A percentile compares a stretch with the other conserved stretches of the same genome.
phyloP scores from a whole-genome alignment of 1,140 invertebrate genomes.

The Drosophila athabasca region DNA sequence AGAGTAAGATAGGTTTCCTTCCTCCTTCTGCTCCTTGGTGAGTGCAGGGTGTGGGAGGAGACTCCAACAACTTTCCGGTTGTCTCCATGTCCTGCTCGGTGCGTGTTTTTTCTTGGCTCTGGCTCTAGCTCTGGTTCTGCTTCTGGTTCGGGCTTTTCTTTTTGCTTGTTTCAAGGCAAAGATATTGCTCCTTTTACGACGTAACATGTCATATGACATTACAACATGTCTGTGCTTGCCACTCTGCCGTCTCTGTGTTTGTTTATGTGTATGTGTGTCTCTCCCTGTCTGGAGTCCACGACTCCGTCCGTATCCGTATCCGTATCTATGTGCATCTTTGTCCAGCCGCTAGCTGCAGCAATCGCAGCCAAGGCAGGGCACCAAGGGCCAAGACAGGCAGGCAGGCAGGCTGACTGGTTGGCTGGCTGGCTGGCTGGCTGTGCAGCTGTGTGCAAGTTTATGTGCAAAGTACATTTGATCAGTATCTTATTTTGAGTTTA shows the following conservation, averaged over 20 bases:
- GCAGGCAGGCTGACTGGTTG: neutral
- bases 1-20: conserved; percentile 1
- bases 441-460: conserved; percentile 76
- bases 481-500: conserved; percentile 83
- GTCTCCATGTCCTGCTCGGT: conserved; percentile 40
- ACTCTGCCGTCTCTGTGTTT: conserved; percentile 25
- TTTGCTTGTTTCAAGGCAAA: conserved; percentile 75
- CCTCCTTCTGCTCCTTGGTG: neutral
- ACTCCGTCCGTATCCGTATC: conserved; percentile 1
- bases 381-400: conserved; percentile 5
- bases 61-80: conserved; percentile 53
- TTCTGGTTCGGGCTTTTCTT: conserved; percentile 41
- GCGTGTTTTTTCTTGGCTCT: conserved; percentile 28
- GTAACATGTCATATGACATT: conserved; percentile 82
- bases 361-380: conserved; percentile 13
- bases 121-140: neutral
- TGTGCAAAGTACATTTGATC: conserved; percentile 82
- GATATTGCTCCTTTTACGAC: conserved; percentile 80
- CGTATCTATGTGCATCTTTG: conserved; percentile 48
- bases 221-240: conserved; percentile 68
- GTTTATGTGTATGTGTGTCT: conserved; percentile 7
- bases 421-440: neutral
- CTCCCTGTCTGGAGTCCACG: no score
- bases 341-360: conserved; percentile 58
- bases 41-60: neutral